Base-by-base conservation (phyloP, 2,113 vertebrate genomes). In the Gymnobelideus leadbeateri region DNA sequence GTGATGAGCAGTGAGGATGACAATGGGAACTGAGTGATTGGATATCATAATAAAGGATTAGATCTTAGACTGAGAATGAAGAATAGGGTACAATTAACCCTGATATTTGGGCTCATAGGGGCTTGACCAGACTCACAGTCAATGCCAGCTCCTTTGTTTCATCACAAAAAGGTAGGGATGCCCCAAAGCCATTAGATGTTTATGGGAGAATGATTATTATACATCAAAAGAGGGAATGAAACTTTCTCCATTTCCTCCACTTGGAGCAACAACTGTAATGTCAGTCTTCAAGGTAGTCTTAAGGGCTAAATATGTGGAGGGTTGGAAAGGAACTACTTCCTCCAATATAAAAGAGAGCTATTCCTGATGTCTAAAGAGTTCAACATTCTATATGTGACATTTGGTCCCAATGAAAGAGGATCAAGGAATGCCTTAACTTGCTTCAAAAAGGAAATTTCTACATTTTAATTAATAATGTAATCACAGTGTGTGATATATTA, bases 391-490 rank as follows among this genome's bases (percentile, higher is more conserved):
- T 93, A 51, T 90, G 43, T 93, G 51, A 46, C 11, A 92, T 93
- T 50, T 95, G 91, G 31, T 89, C 57, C 5, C 89, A 93, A 53
- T 23, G 89, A 91, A 46, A 68, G 12, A 14, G 47, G 1, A 2
- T 89, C 49, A 46, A 93, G 93, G 68, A 43, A 8, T 31, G 2
- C 23, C 8, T 89, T 84, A 2, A 23, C 31, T 7, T 92, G 19
- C 4, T 95, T 92, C 19, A 95, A 31, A 91, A 94, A 95, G 57
- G 57, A 95, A 93, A 91, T 93, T 16, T 77, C 51, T 28, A 54
- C 90, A 61, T 54, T 47, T 25, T 31, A 24, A 25, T 91, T 96
- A 11, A 51, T 51, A 51, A 51, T 51, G 10, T 51, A 51, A 11
- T 51, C 19, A 4, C 50, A 90, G 47, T 93, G 10, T 94, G 53